Evolutionary conservation across 2,113 vertebrate species (phyloP).

Genomic region (Ceyx cyanopectus): DNA sequence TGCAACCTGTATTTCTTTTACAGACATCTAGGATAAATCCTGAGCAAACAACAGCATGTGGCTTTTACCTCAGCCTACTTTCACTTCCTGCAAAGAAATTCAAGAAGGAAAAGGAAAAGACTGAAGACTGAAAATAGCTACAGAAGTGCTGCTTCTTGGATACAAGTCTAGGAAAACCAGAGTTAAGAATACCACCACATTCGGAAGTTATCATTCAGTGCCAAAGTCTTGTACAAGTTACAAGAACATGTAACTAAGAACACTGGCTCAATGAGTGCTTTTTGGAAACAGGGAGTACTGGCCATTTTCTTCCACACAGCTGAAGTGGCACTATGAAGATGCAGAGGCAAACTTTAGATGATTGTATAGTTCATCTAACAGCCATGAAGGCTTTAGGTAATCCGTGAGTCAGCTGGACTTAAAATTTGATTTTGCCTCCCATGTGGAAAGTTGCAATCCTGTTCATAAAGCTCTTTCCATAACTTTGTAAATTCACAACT

Average conservation of each 20-base stretch:
- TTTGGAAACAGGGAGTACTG: neutral
- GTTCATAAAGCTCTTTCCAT: neutral
- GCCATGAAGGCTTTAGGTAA: neutral
- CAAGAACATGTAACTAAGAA: neutral
- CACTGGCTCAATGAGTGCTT: neutral
- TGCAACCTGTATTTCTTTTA: neutral
- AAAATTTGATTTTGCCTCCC: neutral
- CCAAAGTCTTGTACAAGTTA: neutral
- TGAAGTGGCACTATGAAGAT: neutral
- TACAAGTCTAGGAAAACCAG: neutral
- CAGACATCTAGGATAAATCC: neutral
- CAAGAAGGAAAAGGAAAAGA: neutral
- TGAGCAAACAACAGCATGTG: neutral
- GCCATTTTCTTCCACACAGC: neutral
- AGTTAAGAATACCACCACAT: neutral
- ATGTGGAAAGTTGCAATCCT: neutral
- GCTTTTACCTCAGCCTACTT: neutral
- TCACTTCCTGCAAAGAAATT: neutral
- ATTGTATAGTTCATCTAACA: neutral
- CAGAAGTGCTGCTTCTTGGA: neutral
- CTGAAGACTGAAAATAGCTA: neutral
- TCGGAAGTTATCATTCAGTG: neutral
- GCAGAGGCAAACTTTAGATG: neutral
- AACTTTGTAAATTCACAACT: neutral
- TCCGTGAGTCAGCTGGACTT: neutral